Evolutionary conservation across 2,888 invertebrate species (phyloP).

Genomic region (Stegophylla sp.): DNA sequence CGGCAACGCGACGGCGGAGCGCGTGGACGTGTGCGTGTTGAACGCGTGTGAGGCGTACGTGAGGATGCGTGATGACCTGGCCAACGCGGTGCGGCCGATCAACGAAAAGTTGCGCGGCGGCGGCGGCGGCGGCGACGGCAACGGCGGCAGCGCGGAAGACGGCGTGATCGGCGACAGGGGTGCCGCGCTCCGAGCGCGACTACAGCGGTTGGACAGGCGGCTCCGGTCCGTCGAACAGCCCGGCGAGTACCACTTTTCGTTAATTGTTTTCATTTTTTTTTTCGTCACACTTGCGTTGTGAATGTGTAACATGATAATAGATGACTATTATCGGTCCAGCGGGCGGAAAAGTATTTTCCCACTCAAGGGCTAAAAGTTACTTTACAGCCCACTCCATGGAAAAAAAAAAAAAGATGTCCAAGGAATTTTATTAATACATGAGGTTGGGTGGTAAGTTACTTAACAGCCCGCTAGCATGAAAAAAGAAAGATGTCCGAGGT

Average conservation of each 20-base stretch:
- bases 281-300: too few relatives aligned
- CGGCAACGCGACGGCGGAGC: constrained; percentile 36
- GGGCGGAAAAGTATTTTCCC: too few relatives aligned
- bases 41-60: constrained; percentile 61
- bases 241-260: constrained; percentile 68
- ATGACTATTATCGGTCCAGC: too few relatives aligned
- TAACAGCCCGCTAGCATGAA: too few relatives aligned
- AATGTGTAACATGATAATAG: too few relatives aligned
- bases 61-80: constrained; percentile 60
- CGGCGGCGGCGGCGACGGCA: background rate
- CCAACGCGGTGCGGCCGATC: constrained; percentile 49
- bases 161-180: background rate
- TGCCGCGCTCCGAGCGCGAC: constrained; percentile 64
- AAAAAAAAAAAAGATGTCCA: too few relatives aligned
- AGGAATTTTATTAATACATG: too few relatives aligned
- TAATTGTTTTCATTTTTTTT: too few relatives aligned
- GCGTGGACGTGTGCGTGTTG: constrained; percentile 60
- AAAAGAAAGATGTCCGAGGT: too few relatives aligned
- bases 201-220: constrained; percentile 71
- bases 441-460: too few relatives aligned
- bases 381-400: too few relatives aligned
- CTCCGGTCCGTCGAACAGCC: constrained; percentile 76
- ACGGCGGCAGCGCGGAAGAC: background rate
- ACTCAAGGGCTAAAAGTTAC: too few relatives aligned
- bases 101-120: constrained; percentile 32